These are phyloP conservation scores for Pomatostomus ruficeps DNA, from an alignment of 2,113 vertebrate species.

Conservation along the genomic window DNA sequence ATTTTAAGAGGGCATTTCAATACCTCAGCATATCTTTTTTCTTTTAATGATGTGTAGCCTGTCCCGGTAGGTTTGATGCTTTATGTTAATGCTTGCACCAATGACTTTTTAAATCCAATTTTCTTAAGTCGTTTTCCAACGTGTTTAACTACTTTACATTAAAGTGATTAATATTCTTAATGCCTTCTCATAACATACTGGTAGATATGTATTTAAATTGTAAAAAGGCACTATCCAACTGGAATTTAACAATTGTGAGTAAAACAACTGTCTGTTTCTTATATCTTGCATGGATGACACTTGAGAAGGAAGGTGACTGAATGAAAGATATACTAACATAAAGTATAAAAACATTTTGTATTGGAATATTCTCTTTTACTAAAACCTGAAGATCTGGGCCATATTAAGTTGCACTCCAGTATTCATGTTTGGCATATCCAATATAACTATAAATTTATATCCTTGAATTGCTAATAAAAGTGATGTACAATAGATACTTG, in stretches of 20 bases:
- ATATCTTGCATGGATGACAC: not conserved
- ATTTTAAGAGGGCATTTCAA: not conserved
- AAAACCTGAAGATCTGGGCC: not conserved
- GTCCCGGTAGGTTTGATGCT: not conserved
- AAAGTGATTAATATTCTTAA: not conserved
- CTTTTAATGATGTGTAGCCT: not conserved
- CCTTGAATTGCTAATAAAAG: not conserved
- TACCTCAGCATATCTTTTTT: not conserved
- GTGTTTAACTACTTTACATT: not conserved
- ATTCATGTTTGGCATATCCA: not conserved
- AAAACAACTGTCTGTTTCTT: not conserved
- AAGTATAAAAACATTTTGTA: not conserved
- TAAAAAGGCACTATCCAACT: not conserved
- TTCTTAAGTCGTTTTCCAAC: not conserved
- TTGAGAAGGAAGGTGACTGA: not conserved
- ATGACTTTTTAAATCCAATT: not conserved
- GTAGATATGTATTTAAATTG: not conserved
- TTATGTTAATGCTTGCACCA: not conserved
- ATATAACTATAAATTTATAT: not conserved
- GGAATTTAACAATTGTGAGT: not conserved
- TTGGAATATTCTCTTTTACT: not conserved
- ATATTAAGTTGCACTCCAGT: not conserved
- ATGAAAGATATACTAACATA: not conserved
- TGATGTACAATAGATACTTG: not conserved
- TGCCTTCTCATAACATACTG: not conserved